Conservation (phyloP, 2,888 invertebrate species). For the Zygaena filipendulae region DNA sequence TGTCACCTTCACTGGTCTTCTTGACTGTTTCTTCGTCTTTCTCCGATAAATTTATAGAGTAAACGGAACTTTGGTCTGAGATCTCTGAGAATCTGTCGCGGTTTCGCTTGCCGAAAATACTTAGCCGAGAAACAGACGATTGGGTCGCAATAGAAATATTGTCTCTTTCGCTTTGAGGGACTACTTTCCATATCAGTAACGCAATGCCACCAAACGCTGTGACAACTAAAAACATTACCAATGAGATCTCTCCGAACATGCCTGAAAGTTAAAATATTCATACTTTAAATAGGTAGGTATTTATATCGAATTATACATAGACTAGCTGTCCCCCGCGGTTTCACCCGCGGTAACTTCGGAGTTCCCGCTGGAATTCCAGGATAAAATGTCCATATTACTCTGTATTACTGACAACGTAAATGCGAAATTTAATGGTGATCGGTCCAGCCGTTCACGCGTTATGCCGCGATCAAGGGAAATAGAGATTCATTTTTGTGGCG, state of each 20-base stretch:
- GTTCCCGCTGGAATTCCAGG: no score
- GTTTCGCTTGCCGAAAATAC: slow-evolving; percentile 47
- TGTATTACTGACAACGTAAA: no score
- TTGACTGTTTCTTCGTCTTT: slow-evolving; percentile 44
- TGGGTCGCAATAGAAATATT: slow-evolving; percentile 54
- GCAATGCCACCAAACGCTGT: slow-evolving; percentile 68
- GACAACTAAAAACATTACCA: slow-evolving; percentile 69
- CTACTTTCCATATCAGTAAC: slow-evolving; percentile 65
- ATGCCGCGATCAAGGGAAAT: no score
- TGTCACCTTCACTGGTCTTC: slow-evolving; percentile 47
- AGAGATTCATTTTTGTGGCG: no score
- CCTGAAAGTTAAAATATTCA: slow-evolving; percentile 41
- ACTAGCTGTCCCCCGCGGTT: no score
- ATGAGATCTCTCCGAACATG: slow-evolving; percentile 52
- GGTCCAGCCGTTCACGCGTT: no score
- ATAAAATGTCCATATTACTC: no score
- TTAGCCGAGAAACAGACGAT: slow-evolving; percentile 48
- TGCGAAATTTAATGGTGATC: no score
- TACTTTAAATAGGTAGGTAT: no score
- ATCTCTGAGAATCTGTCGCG: slow-evolving; percentile 54
- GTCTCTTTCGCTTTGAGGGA: slow-evolving; percentile 62
- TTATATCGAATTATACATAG: neutral
- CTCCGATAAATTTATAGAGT: slow-evolving; percentile 59
- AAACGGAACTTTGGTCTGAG: slow-evolving; percentile 57
- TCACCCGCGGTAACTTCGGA: no score